Conservation (phyloP, 2,888 invertebrate species). For the Drosophila neutralis region DNA sequence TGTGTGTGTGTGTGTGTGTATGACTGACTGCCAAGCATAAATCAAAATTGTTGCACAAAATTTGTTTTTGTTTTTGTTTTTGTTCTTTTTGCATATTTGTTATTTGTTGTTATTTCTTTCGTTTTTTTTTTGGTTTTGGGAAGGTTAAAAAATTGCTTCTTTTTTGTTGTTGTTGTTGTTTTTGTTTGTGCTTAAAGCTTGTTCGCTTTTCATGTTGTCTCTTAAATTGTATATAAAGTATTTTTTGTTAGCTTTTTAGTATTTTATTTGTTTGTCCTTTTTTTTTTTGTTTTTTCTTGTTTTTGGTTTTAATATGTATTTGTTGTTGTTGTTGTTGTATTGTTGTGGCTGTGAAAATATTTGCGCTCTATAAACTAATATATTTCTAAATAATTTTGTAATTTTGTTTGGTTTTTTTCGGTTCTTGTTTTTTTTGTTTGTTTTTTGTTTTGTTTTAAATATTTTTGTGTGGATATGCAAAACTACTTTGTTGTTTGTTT, state of each 20-base stretch:
- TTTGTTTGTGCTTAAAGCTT: constrained; percentile 32
- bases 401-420: constrained; percentile 37
- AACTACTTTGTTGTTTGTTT: constrained; percentile 82
- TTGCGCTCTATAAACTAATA: constrained; percentile 72
- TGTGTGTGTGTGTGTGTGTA: constrained; percentile 25
- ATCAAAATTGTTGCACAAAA: constrained; percentile 25
- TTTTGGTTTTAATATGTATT: constrained; percentile 55
- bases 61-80: background rate
- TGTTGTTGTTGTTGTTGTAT: constrained; percentile 45
- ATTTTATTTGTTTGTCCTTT: constrained; percentile 17
- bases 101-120: constrained; percentile 3
- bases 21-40: constrained; percentile 37
- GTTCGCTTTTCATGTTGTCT: constrained; percentile 19
- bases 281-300: constrained; percentile 24
- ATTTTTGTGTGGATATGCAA: constrained; percentile 80
- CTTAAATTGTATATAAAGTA: constrained; percentile 57
- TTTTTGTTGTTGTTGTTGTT: constrained; percentile 50
- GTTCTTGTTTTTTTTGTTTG: constrained; percentile 15
- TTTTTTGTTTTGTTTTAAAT: constrained; percentile 31
- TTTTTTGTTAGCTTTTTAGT: constrained; percentile 26
- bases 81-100: background rate
- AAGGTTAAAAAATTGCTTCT: constrained; percentile 78
- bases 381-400: constrained; percentile 54
- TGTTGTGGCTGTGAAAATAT: constrained; percentile 70
- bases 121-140: constrained; percentile 61